These are phyloP conservation scores for Lasioglossum malachurum DNA, from an alignment of 2,888 invertebrate species.

Conservation along the genomic window DNA sequence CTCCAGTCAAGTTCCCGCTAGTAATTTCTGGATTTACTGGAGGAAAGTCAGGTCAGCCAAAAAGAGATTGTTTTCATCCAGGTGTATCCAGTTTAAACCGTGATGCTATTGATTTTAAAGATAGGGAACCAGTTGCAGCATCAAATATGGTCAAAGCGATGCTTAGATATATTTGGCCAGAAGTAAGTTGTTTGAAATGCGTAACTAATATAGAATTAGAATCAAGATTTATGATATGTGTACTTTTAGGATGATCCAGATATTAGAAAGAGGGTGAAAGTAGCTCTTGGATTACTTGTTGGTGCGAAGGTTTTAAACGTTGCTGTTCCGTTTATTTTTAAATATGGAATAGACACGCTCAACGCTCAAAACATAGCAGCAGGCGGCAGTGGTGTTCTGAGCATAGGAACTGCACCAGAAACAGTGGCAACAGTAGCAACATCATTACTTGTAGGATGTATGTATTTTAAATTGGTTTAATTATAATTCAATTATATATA, in stretches of 20 bases:
- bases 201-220: conserved; percentile 76
- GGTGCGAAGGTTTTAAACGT: conserved; percentile 96
- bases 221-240: conserved; percentile 28
- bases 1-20: conserved; percentile 76
- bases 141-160: conserved; percentile 94
- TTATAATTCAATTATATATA: not conserved
- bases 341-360: conserved; percentile 95
- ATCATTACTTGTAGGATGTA: conserved; percentile 95
- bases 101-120: conserved; percentile 88
- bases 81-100: conserved; percentile 90
- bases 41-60: conserved; percentile 85
- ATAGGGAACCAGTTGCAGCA: conserved; percentile 88
- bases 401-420: conserved; percentile 92
- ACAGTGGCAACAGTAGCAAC: conserved; percentile 92
- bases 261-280: conserved; percentile 91
- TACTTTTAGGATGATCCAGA: conserved; percentile 89
- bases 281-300: conserved; percentile 92
- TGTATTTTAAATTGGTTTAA: conserved; percentile 81
- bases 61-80: conserved; percentile 96
- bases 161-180: conserved; percentile 98
- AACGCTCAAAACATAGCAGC: conserved; percentile 87
- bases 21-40: conserved; percentile 81
- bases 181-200: conserved; percentile 86
- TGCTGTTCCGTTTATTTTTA: conserved; percentile 97
- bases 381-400: conserved; percentile 87